phyloP scores from a whole-genome alignment of 2,113 vertebrate species.

The Oreochromis aureus region DNA sequence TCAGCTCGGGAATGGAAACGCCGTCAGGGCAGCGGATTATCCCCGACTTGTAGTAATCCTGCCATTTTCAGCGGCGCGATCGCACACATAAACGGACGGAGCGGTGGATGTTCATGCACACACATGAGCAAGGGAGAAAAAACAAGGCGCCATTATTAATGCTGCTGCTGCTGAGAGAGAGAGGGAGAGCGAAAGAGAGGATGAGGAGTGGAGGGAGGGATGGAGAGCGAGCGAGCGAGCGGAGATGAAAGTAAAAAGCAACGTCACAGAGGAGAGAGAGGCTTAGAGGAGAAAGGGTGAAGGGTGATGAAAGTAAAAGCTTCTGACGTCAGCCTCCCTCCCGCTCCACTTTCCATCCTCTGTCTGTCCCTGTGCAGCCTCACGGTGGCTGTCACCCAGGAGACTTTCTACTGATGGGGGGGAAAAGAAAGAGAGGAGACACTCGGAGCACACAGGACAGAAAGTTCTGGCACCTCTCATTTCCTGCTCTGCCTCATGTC shows the following conservation, averaged over 20 bases:
- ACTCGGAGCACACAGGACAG: neutral
- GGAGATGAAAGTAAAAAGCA: slow-evolving; percentile 21
- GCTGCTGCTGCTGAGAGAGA: slow-evolving; percentile 15
- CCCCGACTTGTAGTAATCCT: slow-evolving; percentile 99
- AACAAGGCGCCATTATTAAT: slow-evolving; percentile 71
- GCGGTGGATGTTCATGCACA: neutral
- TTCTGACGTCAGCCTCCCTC: neutral
- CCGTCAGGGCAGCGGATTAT: slow-evolving; percentile 99
- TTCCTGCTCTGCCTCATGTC: neutral
- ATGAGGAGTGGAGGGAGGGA: neutral
- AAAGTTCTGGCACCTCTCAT: neutral
- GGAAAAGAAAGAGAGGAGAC: neutral
- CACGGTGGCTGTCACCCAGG: neutral
- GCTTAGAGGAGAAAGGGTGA: neutral
- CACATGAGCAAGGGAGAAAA: slow-evolving; percentile 17
- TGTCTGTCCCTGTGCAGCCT: neutral
- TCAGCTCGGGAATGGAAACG: slow-evolving; percentile 96
- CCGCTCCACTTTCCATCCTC: slow-evolving; percentile 4
- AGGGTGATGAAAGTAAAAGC: slow-evolving; percentile 7
- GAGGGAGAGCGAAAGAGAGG: neutral
- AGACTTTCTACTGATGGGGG: neutral
- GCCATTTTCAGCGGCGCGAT: slow-evolving; percentile 43
- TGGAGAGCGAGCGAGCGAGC: neutral
- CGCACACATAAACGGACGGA: slow-evolving; percentile 1
- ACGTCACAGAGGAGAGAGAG: neutral